These are phyloP conservation scores for Pachyramphus minor DNA, from an alignment of 2,113 vertebrate genomes.

Conservation along the genomic window DNA sequence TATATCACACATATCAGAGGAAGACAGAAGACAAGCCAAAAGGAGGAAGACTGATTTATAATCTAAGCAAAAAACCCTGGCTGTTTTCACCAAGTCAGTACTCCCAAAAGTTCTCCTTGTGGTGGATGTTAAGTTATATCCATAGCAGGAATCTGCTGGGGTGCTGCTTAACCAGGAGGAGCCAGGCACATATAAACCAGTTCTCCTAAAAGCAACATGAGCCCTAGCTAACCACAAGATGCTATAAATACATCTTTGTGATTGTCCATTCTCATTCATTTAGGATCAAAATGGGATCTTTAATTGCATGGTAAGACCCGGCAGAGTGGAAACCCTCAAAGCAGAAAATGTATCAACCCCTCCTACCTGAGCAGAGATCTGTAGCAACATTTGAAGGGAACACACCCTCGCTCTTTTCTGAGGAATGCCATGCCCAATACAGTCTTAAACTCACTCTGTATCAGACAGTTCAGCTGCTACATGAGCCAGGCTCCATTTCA, in stretches of 20 bases:
- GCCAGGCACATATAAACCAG: fast-evolving
- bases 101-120: neutral
- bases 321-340: neutral
- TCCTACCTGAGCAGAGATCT: neutral
- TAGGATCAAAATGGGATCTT: neutral
- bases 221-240: neutral
- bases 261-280: neutral
- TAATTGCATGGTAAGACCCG: neutral
- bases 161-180: neutral
- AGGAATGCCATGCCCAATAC: neutral
- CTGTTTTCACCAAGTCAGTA: neutral
- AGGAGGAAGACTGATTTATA: neutral
- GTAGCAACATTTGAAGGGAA: neutral
- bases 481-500: neutral
- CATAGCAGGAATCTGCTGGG: neutral
- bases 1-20: neutral
- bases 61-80: neutral
- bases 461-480: neutral
- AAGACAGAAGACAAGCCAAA: neutral
- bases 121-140: neutral
- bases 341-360: neutral
- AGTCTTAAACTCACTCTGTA: neutral
- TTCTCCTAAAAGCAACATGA: neutral
- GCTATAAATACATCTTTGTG: neutral
- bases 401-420: neutral